Conservation (phyloP, 2,888 invertebrate species). For the Ochropacha duplaris region DNA sequence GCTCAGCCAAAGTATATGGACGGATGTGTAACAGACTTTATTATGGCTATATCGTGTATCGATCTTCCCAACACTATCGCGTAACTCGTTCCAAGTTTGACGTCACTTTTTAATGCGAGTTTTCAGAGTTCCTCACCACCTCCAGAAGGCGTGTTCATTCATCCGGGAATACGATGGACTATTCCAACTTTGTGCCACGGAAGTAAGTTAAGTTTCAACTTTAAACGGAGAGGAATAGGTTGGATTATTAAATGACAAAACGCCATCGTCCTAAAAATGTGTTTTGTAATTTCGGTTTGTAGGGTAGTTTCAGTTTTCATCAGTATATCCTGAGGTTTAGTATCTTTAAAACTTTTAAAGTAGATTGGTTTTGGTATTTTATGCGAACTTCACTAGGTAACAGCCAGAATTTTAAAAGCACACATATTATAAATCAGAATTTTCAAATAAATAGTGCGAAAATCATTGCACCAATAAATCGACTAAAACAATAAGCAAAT, state of each 20-base stretch:
- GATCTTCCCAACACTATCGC: not conserved
- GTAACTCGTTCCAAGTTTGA: constrained; percentile 21
- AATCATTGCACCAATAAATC: constrained; percentile 5
- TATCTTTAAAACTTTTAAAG: too few species aligned
- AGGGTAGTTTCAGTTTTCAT: too few species aligned
- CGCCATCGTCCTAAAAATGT: not conserved
- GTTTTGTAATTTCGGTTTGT: not conserved
- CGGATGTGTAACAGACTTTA: too few species aligned
- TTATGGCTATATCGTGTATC: not conserved
- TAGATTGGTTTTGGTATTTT: too few species aligned
- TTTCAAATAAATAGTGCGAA: not conserved
- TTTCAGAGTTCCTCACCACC: constrained; percentile 26
- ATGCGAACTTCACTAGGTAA: too few species aligned
- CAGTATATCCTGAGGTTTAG: too few species aligned
- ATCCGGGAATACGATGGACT: constrained; percentile 12
- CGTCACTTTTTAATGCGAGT: constrained; percentile 41
- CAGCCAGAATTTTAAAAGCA: not conserved
- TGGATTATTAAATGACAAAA: not conserved
- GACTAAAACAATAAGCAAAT: constrained; percentile 14
- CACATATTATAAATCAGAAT: not conserved
- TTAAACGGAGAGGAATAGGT: not conserved
- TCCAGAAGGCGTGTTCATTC: constrained; percentile 7
- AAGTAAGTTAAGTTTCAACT: not conserved
- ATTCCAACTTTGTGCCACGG: constrained; percentile 2
- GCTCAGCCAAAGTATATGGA: not conserved